phyloP scores from a whole-genome alignment of 2,888 invertebrate genomes.

The Phyllotreta cruciferae region DNA sequence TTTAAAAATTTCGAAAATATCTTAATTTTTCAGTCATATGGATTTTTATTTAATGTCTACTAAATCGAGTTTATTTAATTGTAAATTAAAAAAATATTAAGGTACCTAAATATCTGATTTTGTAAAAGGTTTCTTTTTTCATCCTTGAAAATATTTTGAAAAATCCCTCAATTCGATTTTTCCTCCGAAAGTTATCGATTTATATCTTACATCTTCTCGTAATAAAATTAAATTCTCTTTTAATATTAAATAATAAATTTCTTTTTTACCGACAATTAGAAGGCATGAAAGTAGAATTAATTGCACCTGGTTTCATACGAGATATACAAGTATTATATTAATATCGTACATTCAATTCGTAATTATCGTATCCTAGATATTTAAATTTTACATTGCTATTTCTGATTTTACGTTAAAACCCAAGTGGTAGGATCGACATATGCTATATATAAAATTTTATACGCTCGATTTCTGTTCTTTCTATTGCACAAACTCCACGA shows the following conservation, averaged over 20 bases:
- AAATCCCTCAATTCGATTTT: too few relatives aligned
- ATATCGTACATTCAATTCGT: conserved; percentile 15
- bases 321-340: conserved; percentile 15
- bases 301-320: conserved; percentile 8
- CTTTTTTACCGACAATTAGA: neutral
- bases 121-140: too few relatives aligned
- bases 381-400: conserved; percentile 26
- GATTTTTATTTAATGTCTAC: too few relatives aligned
- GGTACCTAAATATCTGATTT: too few relatives aligned
- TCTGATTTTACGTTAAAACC: conserved; percentile 6
- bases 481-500: conserved; percentile 6
- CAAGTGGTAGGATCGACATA: conserved; percentile 30
- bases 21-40: too few relatives aligned
- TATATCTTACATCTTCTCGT: neutral
- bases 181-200: too few relatives aligned
- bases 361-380: conserved; percentile 32
- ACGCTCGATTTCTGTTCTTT: neutral
- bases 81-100: too few relatives aligned
- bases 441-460: conserved; percentile 28
- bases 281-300: conserved; percentile 16
- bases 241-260: conserved; percentile 1
- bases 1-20: too few relatives aligned
- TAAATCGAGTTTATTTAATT: too few relatives aligned
- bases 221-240: neutral
- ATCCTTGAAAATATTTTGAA: too few relatives aligned